Base-by-base conservation (phyloP, 2,113 vertebrate genomes). In the Hippopotamus amphibius region DNA sequence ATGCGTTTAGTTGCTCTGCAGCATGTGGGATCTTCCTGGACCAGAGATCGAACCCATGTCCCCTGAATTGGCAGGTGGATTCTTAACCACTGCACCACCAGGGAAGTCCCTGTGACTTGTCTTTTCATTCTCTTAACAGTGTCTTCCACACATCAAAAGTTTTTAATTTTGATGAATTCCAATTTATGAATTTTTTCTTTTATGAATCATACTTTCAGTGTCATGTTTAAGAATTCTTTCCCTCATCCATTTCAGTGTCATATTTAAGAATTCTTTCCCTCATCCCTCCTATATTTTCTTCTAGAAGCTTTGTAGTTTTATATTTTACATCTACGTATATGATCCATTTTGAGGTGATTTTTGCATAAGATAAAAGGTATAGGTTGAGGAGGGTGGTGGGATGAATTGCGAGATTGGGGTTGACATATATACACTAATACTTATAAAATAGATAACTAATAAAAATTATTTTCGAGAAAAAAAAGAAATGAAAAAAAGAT, bases 291-390 rank as follows among this genome's bases (percentile, higher is more conserved):
- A 59, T 26, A 16, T 83, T 83, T 92, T 63, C 55, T 93, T 69
- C 55, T 33, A 80, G 63, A 93, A 88, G 33, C 24, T 80, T 80
- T 50, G 74, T 33, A 88, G n/a, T 89, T 94, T 94, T 43, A 53
- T 28, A 61, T 46, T 76, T 65, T 72, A 55, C 57, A 66, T 21
- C 79, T 88, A 79, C 21, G 17, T 84, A 50, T 79, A 16, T 43
- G 61, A 89, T 53, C 53, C 12, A 84, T 61, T 53, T 76, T 77
- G 50, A 77, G 69, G 30, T 59, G 59, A 69, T 69, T 83, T 83
- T 83, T 89, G 41, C 26, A 28, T 21, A 84, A 96, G 48, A 46
- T 68, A 21, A 46, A 85, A 85, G 13, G 22, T 71, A 69, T 30
- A 41, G 7, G 16, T 53, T 77, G 33, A 69, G 19, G 37, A 37